Base-by-base conservation (phyloP, 2,797 vertebrate genomes). In the Sebastes steindachneri region DNA sequence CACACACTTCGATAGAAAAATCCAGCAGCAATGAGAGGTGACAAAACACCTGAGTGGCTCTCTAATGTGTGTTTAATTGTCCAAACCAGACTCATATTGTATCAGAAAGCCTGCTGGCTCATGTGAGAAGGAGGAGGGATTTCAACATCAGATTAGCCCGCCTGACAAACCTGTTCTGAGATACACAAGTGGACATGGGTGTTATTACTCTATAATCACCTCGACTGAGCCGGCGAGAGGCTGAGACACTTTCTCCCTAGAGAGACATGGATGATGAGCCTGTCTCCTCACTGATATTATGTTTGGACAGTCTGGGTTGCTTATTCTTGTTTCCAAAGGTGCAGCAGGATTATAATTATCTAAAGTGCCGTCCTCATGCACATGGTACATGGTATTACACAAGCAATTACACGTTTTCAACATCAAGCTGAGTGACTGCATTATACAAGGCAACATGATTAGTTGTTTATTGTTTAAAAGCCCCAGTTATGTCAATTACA, bases 51-150 rank as follows among this genome's bases (percentile, higher is more conserved):
- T 85, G 79, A 82, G 65, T 77, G 76, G 41, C 41, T 86, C 76
- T 35, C 69, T 90, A 91, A 88, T 90, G 83, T 81, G 83, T 63
- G 80, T 79, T 85, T 92, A 90, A 92, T 92, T 86, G 84, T 82
- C 78, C 83, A 78, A 73, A 75, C 25, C 79, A 21, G 45, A 41
- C 57, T 74, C 67, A 9, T 69, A 64, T 80, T 84, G 68, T 80
- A 48, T 55, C 37, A 68, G 73, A 57, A 59, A 68, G 55, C 63
- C 66, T 62, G 37, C n/a, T 15, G 14, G 55, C 54, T 70, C 41
- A 3, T 75, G 58, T 64, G 67, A 54, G 66, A 45, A 33, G 45
- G 41, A 59, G 71, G 63, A 64, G 45, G 14, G 70, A 81, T 79
- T 82, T 88, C 12, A 55, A 68, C 77, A n/a, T 72, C 57, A 74